Conservation (phyloP, 2,113 vertebrate species). For the Notothenia rossii region DNA sequence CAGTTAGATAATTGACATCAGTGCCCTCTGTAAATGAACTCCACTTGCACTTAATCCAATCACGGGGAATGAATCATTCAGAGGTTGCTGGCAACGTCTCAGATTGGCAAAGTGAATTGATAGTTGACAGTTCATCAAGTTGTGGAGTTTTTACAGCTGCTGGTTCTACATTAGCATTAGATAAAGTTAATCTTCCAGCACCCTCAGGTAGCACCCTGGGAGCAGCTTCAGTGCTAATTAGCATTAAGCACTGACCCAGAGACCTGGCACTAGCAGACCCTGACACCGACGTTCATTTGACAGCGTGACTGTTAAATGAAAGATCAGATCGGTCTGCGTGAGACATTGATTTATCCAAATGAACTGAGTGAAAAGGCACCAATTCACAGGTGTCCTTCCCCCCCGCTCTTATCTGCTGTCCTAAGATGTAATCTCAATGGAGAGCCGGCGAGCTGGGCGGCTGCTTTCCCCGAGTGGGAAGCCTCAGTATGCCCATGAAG, state of each 20-base stretch:
- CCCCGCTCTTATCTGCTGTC: conserved; percentile 36
- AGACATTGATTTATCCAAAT: conserved; percentile 28
- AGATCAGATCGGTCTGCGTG: neutral
- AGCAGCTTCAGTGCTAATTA: conserved; percentile 23
- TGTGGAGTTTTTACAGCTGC: conserved; percentile 40
- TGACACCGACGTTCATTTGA: neutral
- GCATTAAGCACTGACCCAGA: neutral
- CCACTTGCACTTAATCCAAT: conserved; percentile 35
- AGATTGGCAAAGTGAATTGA: conserved; percentile 37
- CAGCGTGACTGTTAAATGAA: neutral
- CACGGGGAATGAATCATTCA: conserved; percentile 41
- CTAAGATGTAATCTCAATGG: conserved; percentile 60
- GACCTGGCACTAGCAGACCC: neutral
- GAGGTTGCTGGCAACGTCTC: conserved; percentile 38
- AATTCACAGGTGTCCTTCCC: conserved; percentile 23
- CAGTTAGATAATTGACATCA: conserved; percentile 10
- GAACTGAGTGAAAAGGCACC: neutral
- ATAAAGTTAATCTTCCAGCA: conserved; percentile 39
- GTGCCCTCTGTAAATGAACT: conserved; percentile 31
- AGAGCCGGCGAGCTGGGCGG: conserved; percentile 50
- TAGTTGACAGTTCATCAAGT: conserved; percentile 56
- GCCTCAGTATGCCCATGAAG: conserved; percentile 34
- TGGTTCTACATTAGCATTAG: conserved; percentile 46
- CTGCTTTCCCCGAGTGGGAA: conserved; percentile 64
- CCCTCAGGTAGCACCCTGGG: conserved; percentile 17